phyloP scores from a whole-genome alignment of 2,113 vertebrate genomes.

The Trichomycterus rosablanca region DNA sequence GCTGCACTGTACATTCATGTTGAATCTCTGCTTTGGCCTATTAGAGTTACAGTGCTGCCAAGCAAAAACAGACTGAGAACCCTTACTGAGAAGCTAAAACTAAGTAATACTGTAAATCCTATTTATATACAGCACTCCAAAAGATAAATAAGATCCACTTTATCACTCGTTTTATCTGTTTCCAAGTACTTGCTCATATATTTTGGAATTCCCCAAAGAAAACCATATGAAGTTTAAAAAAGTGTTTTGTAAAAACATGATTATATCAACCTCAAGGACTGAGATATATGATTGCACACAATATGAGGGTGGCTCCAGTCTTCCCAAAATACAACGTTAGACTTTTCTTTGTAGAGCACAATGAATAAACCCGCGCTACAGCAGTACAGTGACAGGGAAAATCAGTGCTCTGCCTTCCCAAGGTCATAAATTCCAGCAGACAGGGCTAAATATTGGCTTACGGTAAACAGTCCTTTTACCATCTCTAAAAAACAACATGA shows the following conservation, averaged over 20 bases:
- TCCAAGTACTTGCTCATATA: neutral
- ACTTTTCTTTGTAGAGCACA: too few relatives aligned
- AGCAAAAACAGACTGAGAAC: slow-evolving; percentile 45
- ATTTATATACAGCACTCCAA: slow-evolving; percentile 48
- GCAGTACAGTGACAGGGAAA: slow-evolving; percentile 20
- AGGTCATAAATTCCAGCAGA: slow-evolving; percentile 35
- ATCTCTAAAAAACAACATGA: too few relatives aligned
- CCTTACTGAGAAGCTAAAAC: slow-evolving; percentile 32
- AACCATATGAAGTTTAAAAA: too few relatives aligned
- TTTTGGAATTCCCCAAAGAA: too few relatives aligned
- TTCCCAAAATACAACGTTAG: too few relatives aligned
- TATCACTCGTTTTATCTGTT: neutral
- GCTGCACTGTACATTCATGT: slow-evolving; percentile 18
- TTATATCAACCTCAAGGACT: too few relatives aligned
- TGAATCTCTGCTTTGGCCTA: slow-evolving; percentile 53
- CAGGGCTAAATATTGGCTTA: slow-evolving; percentile 21
- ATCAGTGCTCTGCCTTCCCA: slow-evolving; percentile 11
- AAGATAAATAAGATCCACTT: slow-evolving; percentile 2
- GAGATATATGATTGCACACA: too few relatives aligned
- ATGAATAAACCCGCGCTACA: neutral
- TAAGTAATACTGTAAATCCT: slow-evolving; percentile 36
- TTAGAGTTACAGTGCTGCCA: slow-evolving; percentile 41
- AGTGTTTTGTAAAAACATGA: too few relatives aligned
- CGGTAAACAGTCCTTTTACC: slow-evolving; percentile 41
- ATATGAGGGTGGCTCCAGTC: too few relatives aligned